phyloP scores from a whole-genome alignment of 2,797 vertebrate species.

The Peromyscus eremicus region DNA sequence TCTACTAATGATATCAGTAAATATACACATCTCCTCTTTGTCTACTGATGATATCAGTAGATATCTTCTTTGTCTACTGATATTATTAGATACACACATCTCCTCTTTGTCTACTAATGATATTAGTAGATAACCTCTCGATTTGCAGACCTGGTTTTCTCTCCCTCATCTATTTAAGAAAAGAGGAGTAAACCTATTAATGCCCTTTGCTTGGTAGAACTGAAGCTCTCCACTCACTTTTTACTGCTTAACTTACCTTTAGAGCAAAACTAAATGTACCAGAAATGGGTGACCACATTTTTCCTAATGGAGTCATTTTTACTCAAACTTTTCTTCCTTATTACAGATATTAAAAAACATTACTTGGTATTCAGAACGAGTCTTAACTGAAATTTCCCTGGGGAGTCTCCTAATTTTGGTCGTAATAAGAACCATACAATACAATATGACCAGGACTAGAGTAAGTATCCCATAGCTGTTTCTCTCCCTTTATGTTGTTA shows the following conservation, averaged over 20 bases:
- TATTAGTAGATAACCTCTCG: background rate
- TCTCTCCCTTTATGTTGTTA: background rate
- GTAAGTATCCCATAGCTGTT: constrained; percentile 86
- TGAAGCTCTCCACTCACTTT: background rate
- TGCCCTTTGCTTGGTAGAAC: background rate
- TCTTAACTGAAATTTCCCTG: constrained; percentile 97
- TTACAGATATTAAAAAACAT: constrained; percentile 96
- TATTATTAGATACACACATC: background rate
- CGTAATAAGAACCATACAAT: constrained; percentile 99
- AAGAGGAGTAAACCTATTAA: background rate
- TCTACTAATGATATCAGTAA: background rate
- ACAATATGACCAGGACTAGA: constrained; percentile 99
- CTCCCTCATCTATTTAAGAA: background rate
- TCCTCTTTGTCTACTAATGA: background rate
- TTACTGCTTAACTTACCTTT: background rate
- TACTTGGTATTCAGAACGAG: constrained; percentile 97
- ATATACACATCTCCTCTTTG: background rate
- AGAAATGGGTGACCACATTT: background rate
- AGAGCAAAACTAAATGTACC: background rate
- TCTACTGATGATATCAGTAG: background rate
- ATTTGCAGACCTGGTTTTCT: background rate
- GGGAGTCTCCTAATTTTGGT: constrained; percentile 98
- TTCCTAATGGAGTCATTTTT: constrained; percentile 26
- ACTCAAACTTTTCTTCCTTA: constrained; percentile 53
- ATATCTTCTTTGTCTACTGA: background rate